Conservation (phyloP, 1,140 invertebrate genomes). For the Eurosta solidaginis region DNA sequence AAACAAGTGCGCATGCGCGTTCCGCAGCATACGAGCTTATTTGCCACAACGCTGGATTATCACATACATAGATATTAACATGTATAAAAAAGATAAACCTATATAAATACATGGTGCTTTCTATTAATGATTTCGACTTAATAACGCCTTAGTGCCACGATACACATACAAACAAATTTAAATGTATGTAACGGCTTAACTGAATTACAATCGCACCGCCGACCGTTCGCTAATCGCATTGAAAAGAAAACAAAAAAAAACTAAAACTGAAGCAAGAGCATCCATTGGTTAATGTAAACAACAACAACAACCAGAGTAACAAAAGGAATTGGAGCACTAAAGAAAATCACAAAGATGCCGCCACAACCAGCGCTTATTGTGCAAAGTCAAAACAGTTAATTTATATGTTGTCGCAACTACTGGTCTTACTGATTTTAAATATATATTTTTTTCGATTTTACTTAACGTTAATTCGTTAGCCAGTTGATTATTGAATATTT, state of each 20-base stretch:
- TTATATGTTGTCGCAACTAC: constrained; percentile 60
- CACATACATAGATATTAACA: neutral
- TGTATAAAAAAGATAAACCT: neutral
- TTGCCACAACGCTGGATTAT: neutral
- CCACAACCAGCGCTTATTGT: constrained; percentile 49
- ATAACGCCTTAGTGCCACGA: neutral
- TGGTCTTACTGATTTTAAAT: constrained; percentile 60
- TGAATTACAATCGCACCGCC: neutral
- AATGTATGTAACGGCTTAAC: neutral
- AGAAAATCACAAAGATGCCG: constrained; percentile 19
- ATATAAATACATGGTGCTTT: neutral
- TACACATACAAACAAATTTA: neutral
- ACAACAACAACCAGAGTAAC: neutral
- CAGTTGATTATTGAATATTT: constrained; percentile 3
- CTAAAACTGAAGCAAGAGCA: neutral
- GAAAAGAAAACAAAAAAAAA: too few relatives aligned
- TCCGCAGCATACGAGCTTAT: neutral
- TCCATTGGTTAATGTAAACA: neutral
- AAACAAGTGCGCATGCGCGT: neutral
- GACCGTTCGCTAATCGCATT: neutral
- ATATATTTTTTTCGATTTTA: constrained; percentile 46
- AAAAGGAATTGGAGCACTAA: neutral
- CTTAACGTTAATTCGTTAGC: constrained; percentile 13
- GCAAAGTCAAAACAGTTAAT: constrained; percentile 60
- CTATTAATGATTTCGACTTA: constrained; percentile 16